These are phyloP conservation scores for Ceyx margarethae DNA, from an alignment of 2,113 vertebrate genomes.

Conservation along the genomic window DNA sequence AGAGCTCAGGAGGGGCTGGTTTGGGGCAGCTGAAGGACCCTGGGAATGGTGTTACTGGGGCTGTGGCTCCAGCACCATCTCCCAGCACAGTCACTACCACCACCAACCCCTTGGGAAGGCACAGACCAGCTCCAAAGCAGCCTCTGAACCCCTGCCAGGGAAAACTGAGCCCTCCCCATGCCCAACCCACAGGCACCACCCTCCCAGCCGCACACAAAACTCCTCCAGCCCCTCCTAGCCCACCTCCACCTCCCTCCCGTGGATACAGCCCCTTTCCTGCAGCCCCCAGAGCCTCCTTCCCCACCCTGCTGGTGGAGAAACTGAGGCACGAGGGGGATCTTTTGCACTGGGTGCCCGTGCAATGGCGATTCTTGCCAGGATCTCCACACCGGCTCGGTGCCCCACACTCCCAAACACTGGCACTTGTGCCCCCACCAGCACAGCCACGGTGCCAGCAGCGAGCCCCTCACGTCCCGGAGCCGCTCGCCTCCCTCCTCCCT, in stretches of 20 bases:
- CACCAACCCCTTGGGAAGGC: not conserved
- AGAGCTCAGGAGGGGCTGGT: not conserved
- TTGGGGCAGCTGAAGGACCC: not conserved
- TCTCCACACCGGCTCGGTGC: rapidly evolving
- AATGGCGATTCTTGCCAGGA: rapidly evolving
- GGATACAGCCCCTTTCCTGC: not conserved
- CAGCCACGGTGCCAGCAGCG: rapidly evolving
- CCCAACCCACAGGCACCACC: not conserved
- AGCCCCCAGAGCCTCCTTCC: not conserved
- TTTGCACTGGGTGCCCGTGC: not conserved
- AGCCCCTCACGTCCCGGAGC: not conserved
- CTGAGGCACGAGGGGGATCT: not conserved
- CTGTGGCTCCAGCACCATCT: not conserved
- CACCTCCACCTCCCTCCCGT: not conserved
- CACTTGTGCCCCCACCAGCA: not conserved
- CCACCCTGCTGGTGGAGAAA: not conserved
- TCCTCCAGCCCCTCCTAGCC: not conserved
- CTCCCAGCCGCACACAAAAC: not conserved
- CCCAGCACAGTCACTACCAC: not conserved
- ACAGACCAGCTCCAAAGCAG: not conserved
- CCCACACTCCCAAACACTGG: not conserved
- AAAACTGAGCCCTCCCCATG: not conserved
- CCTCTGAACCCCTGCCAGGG: not conserved
- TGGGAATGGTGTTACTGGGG: rapidly evolving
- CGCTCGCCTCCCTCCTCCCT: not conserved